Evolutionary conservation across 23 tunicate genomes (phyloP).

Genomic region (Ascidia mentula): DNA sequence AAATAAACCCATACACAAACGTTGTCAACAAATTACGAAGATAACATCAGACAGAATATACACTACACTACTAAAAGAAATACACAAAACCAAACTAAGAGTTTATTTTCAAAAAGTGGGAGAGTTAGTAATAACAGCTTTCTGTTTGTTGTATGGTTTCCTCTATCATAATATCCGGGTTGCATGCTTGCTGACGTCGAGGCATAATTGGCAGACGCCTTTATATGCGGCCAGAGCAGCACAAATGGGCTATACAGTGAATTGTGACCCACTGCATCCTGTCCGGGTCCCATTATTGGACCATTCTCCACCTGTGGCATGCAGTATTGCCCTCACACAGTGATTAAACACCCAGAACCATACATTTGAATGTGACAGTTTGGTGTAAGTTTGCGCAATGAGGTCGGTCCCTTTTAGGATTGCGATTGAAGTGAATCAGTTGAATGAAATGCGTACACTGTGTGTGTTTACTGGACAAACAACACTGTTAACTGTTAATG

Average conservation of each 20-base stretch:
- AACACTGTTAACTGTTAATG: too few relatives aligned
- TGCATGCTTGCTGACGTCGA: slow-evolving; percentile 1
- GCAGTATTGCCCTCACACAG: neutral
- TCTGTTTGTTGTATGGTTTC: slow-evolving; percentile 7
- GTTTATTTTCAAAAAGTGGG: neutral
- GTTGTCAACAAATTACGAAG: too few relatives aligned
- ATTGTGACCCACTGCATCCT: neutral
- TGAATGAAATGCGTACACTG: too few relatives aligned
- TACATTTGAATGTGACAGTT: neutral
- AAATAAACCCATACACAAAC: too few relatives aligned
- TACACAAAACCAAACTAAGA: too few relatives aligned
- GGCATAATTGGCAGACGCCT: slow-evolving; percentile 5
- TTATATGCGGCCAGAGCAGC: neutral
- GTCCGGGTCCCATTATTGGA: neutral
- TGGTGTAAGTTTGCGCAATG: neutral
- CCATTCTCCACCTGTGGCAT: slow-evolving; percentile 1
- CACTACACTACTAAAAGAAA: too few relatives aligned
- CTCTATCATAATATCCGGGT: slow-evolving; percentile 11
- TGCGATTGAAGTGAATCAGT: too few relatives aligned
- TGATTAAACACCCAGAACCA: neutral
- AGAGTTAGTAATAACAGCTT: neutral
- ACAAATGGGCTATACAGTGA: slow-evolving; percentile 6
- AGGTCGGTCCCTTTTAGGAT: too few relatives aligned
- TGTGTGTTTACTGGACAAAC: too few relatives aligned
- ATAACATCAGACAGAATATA: too few relatives aligned